Evolutionary conservation across 2,888 invertebrate genomes (phyloP).

Genomic region (Amiota communis): DNA sequence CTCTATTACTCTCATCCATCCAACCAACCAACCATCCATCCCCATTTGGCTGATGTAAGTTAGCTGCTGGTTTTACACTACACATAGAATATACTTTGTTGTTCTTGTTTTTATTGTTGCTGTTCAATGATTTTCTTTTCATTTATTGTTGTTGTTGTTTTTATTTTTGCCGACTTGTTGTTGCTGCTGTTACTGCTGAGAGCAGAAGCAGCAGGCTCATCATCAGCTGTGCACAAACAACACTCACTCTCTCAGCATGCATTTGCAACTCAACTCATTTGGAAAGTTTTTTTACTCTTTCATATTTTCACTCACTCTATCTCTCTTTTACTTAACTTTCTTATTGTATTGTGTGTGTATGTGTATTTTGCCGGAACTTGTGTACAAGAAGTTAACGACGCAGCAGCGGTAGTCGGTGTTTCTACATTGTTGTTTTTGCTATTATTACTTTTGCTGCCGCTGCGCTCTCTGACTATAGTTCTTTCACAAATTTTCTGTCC

Average conservation of each 20-base stretch:
- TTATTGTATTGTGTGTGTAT: too few relatives aligned
- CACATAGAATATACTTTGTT: constrained; percentile 33
- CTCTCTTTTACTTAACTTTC: too few relatives aligned
- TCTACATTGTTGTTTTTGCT: constrained; percentile 16
- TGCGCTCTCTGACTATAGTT: too few relatives aligned
- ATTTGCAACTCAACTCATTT: background rate
- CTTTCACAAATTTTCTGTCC: too few relatives aligned
- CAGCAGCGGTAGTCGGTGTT: background rate
- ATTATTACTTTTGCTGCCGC: too few relatives aligned
- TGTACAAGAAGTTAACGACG: background rate
- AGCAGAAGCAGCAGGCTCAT: background rate
- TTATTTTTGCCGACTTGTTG: too few relatives aligned
- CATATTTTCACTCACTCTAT: background rate
- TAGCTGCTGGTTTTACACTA: constrained; percentile 53
- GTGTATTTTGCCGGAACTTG: constrained; percentile 1
- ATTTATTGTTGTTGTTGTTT: constrained; percentile 5
- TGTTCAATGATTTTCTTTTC: too few relatives aligned
- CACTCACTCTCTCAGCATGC: background rate
- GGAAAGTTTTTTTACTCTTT: constrained; percentile 16
- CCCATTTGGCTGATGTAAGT: constrained; percentile 58
- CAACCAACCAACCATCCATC: background rate
- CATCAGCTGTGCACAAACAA: constrained; percentile 32
- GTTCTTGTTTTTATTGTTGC: constrained; percentile 7
- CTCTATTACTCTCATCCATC: background rate
- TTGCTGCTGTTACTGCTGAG: constrained; percentile 17